Conservation (phyloP, 2,113 vertebrate species). For the Ptyas mucosa region DNA sequence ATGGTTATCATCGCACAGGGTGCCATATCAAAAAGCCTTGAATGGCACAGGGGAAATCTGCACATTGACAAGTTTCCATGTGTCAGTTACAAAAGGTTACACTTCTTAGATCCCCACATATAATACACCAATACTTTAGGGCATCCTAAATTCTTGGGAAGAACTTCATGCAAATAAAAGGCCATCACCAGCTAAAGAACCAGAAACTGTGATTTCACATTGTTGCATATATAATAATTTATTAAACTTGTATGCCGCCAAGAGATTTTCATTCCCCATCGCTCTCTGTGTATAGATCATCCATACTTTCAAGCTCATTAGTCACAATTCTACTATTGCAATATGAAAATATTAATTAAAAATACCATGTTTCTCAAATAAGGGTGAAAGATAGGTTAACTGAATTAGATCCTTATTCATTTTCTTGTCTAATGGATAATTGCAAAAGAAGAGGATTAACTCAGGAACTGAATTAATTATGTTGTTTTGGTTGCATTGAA, state of each 20-base stretch:
- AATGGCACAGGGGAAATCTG: neutral
- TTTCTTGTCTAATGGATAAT: slow-evolving; percentile 25
- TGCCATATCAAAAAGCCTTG: neutral
- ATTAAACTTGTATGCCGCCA: neutral
- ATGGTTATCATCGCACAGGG: neutral
- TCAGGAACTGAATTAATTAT: slow-evolving; percentile 34
- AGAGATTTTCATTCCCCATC: neutral
- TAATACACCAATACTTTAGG: too few relatives aligned
- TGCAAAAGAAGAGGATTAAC: slow-evolving; percentile 28
- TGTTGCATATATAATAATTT: neutral
- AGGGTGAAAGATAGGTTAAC: slow-evolving; percentile 18
- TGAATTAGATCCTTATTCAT: slow-evolving; percentile 23
- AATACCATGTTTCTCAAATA: slow-evolving; percentile 4
- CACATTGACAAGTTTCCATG: neutral
- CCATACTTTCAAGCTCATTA: neutral
- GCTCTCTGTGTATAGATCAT: neutral
- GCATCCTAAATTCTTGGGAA: neutral
- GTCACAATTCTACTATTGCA: neutral
- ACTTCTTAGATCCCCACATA: neutral
- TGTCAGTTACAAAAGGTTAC: neutral
- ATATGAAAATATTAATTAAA: slow-evolving; percentile 1
- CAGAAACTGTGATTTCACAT: neutral
- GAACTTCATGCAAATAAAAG: neutral
- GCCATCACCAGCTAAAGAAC: neutral
- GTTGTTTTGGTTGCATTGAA: slow-evolving; percentile 27